phyloP scores from a whole-genome alignment of 2,113 vertebrate genomes.

The Coreoperca whiteheadi region DNA sequence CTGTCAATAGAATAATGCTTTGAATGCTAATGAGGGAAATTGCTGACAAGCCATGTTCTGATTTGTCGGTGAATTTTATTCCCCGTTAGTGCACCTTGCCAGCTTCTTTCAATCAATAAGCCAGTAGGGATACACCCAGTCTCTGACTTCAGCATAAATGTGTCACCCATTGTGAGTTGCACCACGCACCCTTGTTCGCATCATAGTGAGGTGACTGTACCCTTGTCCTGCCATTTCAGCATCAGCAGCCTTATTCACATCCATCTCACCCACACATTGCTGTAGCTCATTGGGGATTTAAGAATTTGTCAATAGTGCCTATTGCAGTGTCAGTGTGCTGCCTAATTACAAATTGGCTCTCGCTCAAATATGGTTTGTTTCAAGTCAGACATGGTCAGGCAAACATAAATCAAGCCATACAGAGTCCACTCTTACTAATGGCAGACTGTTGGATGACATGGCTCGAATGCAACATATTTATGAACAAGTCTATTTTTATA shows the following conservation, averaged over 20 bases:
- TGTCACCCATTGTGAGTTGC: slow-evolving; percentile 62
- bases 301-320: slow-evolving; percentile 58
- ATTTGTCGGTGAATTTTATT: slow-evolving; percentile 68
- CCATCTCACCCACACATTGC: slow-evolving; percentile 38
- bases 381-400: slow-evolving; percentile 25
- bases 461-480: slow-evolving; percentile 26
- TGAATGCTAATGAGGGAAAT: slow-evolving; percentile 72
- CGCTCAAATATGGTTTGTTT: slow-evolving; percentile 48
- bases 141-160: slow-evolving; percentile 69
- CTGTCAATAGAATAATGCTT: slow-evolving; percentile 61
- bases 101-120: slow-evolving; percentile 72
- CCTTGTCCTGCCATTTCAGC: slow-evolving; percentile 64
- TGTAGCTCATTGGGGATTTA: slow-evolving; percentile 54
- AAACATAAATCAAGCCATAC: slow-evolving; percentile 34
- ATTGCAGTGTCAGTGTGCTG: slow-evolving; percentile 46
- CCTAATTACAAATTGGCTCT: slow-evolving; percentile 61
- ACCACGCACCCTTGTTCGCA: slow-evolving; percentile 46
- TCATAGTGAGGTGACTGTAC: slow-evolving; percentile 66
- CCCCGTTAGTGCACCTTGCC: slow-evolving; percentile 60
- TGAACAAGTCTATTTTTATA: slow-evolving; percentile 29
- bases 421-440: not conserved
- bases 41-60: slow-evolving; percentile 75
- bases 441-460: not conserved
- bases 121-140: slow-evolving; percentile 42
- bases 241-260: slow-evolving; percentile 58